A percentile compares a stretch with the other conserved stretches of the same genome.
Conservation (phyloP, 2,113 vertebrate genomes). For the Todiramphus saurophagus region DNA sequence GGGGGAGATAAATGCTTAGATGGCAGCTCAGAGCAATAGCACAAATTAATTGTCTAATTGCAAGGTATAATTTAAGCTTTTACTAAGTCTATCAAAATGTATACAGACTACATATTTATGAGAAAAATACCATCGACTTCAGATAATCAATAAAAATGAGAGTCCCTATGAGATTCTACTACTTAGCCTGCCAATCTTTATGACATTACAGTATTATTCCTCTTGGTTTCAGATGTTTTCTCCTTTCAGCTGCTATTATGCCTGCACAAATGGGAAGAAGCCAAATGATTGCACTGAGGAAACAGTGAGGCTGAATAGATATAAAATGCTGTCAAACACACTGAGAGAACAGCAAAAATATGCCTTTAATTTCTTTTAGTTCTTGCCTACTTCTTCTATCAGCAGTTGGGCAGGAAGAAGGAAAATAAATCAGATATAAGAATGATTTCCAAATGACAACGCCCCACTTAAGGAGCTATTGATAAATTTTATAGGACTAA, state of each 20-base stretch:
- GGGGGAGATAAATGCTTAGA: not conserved
- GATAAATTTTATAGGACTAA: not conserved
- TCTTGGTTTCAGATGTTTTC: slow-evolving; percentile 29
- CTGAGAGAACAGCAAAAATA: slow-evolving; percentile 20
- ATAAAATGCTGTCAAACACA: slow-evolving; percentile 40
- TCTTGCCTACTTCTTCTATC: slow-evolving; percentile 29
- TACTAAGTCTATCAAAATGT: not conserved
- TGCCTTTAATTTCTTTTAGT: slow-evolving; percentile 40
- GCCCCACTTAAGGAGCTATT: not conserved
- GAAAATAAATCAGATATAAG: not conserved
- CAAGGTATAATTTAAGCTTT: slow-evolving; percentile 22
- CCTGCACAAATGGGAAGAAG: slow-evolving; percentile 26
- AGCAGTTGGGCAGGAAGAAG: not conserved
- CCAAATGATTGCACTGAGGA: slow-evolving; percentile 30
- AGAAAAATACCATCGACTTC: not conserved
- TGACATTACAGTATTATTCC: not conserved
- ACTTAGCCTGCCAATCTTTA: slow-evolving; percentile 6
- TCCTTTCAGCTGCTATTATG: not conserved
- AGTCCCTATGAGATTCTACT: not conserved
- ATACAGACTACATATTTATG: not conserved
- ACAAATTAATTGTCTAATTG: slow-evolving; percentile 12
- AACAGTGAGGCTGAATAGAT: slow-evolving; percentile 6
- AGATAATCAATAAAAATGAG: slow-evolving; percentile 2
- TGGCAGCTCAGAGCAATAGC: not conserved
- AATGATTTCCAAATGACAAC: not conserved